A percentile compares a stretch with the other conserved stretches of the same genome.
Evolutionary conservation across 1,140 invertebrate genomes (phyloP).

Genomic region (Trialeurodes vaporariorum): DNA sequence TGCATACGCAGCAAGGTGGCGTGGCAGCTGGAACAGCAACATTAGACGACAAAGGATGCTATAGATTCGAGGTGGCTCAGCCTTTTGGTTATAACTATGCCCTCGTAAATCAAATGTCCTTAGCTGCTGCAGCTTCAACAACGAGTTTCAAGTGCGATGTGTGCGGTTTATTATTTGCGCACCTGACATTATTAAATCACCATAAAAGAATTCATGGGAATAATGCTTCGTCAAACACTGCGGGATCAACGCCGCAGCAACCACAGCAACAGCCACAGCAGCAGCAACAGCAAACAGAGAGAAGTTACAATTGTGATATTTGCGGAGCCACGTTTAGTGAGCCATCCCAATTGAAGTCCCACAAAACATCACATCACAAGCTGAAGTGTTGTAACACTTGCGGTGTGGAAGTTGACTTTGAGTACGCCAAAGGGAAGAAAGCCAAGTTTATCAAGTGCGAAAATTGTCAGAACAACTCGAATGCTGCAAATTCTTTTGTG

Average conservation of each 20-base stretch:
- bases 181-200: slow-evolving; percentile 61
- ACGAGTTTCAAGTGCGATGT: slow-evolving; percentile 77
- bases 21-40: slow-evolving; percentile 35
- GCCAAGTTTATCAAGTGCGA: slow-evolving; percentile 26
- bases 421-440: slow-evolving; percentile 32
- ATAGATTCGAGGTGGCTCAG: slow-evolving; percentile 41
- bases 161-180: slow-evolving; percentile 67
- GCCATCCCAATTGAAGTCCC: slow-evolving; percentile 28
- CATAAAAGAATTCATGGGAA: slow-evolving; percentile 63
- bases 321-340: slow-evolving; percentile 27
- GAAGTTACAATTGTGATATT: slow-evolving; percentile 27
- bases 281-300: slow-evolving; percentile 19
- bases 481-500: slow-evolving; percentile 11
- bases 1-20: slow-evolving; percentile 31
- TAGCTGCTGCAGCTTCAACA: slow-evolving; percentile 51
- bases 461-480: slow-evolving; percentile 9
- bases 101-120: slow-evolving; percentile 43
- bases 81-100: slow-evolving; percentile 42
- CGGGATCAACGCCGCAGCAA: slow-evolving; percentile 25
- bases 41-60: slow-evolving; percentile 40
- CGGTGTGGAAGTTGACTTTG: slow-evolving; percentile 35
- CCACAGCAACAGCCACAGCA: slow-evolving; percentile 21
- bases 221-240: slow-evolving; percentile 29
- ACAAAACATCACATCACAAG: slow-evolving; percentile 24
- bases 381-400: slow-evolving; percentile 37